These are phyloP conservation scores for Astreopora myriophthalma DNA, from an alignment of 64 coral and sea anemone genomes.

Conservation along the genomic window DNA sequence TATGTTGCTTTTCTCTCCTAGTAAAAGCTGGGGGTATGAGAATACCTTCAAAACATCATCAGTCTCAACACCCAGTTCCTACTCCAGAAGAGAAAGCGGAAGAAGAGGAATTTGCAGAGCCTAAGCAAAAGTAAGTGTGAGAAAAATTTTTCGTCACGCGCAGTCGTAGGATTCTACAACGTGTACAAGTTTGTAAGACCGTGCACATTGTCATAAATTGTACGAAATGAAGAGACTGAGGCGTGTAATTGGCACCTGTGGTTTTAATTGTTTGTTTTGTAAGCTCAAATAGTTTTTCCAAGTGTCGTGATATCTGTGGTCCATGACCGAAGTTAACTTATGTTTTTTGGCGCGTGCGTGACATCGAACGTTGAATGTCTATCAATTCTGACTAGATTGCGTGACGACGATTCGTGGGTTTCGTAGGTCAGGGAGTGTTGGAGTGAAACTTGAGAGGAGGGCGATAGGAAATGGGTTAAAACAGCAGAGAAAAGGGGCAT, in stretches of 20 bases:
- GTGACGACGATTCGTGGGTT: not conserved
- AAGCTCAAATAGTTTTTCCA: not conserved
- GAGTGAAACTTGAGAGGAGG: too few species aligned
- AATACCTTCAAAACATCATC: conserved; percentile 90
- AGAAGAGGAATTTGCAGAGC: conserved; percentile 96
- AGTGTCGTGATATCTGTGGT: not conserved
- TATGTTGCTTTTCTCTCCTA: conserved; percentile 25
- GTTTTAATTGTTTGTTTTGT: not conserved
- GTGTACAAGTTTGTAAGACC: too few species aligned
- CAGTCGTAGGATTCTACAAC: not conserved
- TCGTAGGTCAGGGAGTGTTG: not conserved
- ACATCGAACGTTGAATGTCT: too few species aligned
- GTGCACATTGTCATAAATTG: not conserved
- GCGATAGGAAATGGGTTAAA: too few species aligned
- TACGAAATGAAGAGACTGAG: not conserved
- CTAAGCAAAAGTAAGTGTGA: conserved; percentile 59
- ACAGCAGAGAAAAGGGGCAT: too few species aligned
- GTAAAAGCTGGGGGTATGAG: conserved; percentile 98
- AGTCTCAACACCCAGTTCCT: conserved; percentile 47
- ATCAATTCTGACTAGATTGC: too few species aligned
- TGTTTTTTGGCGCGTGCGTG: not conserved
- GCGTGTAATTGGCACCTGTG: not conserved
- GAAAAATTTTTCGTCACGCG: too few species aligned
- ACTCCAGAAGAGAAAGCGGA: conserved; percentile 97
- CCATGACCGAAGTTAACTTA: not conserved